Percentiles rank a stretch among this genome's conserved stretches.
These are phyloP conservation scores for Zelostemma sp. DNA, from an alignment of 1,140 invertebrate genomes.

Conservation along the genomic window DNA sequence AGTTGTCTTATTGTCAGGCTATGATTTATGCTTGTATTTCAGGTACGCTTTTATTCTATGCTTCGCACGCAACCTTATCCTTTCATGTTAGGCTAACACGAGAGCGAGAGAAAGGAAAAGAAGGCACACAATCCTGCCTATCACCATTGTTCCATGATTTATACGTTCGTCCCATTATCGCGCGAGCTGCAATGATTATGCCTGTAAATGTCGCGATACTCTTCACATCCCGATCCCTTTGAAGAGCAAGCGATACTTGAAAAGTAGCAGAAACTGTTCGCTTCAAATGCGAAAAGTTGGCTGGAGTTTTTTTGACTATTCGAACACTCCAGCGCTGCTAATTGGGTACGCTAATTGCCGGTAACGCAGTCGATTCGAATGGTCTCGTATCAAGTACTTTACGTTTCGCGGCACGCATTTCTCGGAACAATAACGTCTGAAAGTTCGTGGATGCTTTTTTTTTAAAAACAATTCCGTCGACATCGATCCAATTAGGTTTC, in stretches of 20 bases:
- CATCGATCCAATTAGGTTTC: no score
- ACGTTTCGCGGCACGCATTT: conserved; percentile 8
- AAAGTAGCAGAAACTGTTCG: not conserved
- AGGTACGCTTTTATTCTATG: conserved; percentile 25
- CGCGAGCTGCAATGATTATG: conserved; percentile 16
- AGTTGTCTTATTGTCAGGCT: conserved; percentile 37
- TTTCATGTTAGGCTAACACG: conserved; percentile 3
- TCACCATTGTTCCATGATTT: conserved; percentile 53
- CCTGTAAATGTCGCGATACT: conserved; percentile 28
- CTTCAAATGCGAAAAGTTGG: conserved; percentile 1
- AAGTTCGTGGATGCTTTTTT: no score
- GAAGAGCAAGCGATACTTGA: not conserved
- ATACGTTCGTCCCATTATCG: conserved; percentile 47
- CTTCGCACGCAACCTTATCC: conserved; percentile 28
- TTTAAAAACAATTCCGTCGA: no score
- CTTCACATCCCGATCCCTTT: conserved; percentile 1
- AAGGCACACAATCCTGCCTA: conserved; percentile 30
- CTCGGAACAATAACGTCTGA: conserved; percentile 40
- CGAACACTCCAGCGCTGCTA: conserved; percentile 35
- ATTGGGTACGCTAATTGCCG: conserved; percentile 59
- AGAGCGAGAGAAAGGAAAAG: conserved; percentile 33
- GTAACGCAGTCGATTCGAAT: conserved; percentile 44
- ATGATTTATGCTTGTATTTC: conserved; percentile 34
- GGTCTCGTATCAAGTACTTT: conserved; percentile 19
- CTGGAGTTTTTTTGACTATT: conserved; percentile 3